Base-by-base conservation (phyloP, 2,888 invertebrate genomes). In the Laspeyria flexula region DNA sequence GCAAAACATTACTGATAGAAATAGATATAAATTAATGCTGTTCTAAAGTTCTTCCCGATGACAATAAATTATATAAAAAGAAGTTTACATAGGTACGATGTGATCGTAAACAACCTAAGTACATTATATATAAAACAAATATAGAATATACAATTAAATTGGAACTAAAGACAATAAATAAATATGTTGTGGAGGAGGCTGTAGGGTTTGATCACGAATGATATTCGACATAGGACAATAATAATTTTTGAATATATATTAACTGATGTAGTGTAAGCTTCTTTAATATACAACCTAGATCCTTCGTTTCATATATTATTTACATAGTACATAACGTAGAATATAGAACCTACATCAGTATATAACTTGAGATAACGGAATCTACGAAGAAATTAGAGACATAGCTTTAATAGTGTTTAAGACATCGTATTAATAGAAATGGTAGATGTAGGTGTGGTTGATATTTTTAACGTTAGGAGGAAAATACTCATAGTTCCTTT, bases 351-450 rank as follows among this genome's bases (percentile, higher is more conserved):
- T 35, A 33, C 33, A 34, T 34, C 35, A 44, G 44, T 42, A 52
- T 58, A 31, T 11, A 40, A 43, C 37, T 52, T 43, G 39, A 49
- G 46, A 33, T 57, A 45, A n/a, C 46, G 39, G 40, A 57, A 45
- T 40, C 47, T 64, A 68, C 71, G 57, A 73, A 67, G 61, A 83
- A 77, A 81, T 82, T 90, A 90, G 90, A 75, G 68, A 81, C 67
- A 88, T 90, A 91, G 90, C 91, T 91, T 91, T 90, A 91, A 90
- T 90, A 91, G 87, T 49, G 27, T 29, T 49, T 88, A 88, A 86
- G 85, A 56, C 46, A 65, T 60, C 52, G 48, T 58, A 57, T 56
- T 61, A 58, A 49, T 50, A 49, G 68, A 68, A 50, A 61, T 45
- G 35, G 54, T 74, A 77, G 64, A 46, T 42, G 55, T 77, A 74